Conservation (phyloP, 2,888 invertebrate genomes). For the Dicranocentrus wangi region DNA sequence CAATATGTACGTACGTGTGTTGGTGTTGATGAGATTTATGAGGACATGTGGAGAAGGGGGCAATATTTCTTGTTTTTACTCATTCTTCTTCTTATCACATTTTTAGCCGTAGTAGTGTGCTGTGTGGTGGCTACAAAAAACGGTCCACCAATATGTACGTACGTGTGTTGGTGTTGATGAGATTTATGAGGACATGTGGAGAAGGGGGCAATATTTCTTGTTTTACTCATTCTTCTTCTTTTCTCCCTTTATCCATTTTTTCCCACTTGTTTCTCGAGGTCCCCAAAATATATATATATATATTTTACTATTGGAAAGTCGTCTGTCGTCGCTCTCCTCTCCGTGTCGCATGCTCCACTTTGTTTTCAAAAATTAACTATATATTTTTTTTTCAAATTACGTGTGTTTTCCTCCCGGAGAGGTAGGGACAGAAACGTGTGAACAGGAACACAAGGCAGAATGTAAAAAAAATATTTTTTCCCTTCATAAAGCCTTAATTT, state of each 20-base stretch:
- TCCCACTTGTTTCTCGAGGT: slow-evolving; percentile 41
- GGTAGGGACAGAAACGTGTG: slow-evolving; percentile 61
- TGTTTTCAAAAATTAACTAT: too few relatives aligned
- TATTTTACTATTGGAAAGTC: slow-evolving; percentile 56
- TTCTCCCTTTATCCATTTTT: slow-evolving; percentile 66
- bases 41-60: slow-evolving; percentile 62
- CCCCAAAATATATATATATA: slow-evolving; percentile 25
- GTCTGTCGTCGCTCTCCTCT: slow-evolving; percentile 31
- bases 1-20: slow-evolving; percentile 26
- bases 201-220: slow-evolving; percentile 62
- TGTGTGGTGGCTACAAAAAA: too few relatives aligned
- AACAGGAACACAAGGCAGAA: slow-evolving; percentile 48
- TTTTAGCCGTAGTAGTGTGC: too few relatives aligned
- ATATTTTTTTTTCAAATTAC: too few relatives aligned
- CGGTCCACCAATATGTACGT: too few relatives aligned
- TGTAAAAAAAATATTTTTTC: slow-evolving; percentile 26
- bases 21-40: slow-evolving; percentile 63
- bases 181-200: slow-evolving; percentile 62
- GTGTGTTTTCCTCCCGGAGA: too few relatives aligned
- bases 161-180: slow-evolving; percentile 58
- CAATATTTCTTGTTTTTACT: slow-evolving; percentile 61
- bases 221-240: slow-evolving; percentile 59
- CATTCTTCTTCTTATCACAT: slow-evolving; percentile 53
- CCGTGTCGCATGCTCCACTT: not conserved
- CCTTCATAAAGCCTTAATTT: slow-evolving; percentile 3